Base-by-base conservation (phyloP, 2,888 invertebrate genomes). In the Chrysina gloriosa region DNA sequence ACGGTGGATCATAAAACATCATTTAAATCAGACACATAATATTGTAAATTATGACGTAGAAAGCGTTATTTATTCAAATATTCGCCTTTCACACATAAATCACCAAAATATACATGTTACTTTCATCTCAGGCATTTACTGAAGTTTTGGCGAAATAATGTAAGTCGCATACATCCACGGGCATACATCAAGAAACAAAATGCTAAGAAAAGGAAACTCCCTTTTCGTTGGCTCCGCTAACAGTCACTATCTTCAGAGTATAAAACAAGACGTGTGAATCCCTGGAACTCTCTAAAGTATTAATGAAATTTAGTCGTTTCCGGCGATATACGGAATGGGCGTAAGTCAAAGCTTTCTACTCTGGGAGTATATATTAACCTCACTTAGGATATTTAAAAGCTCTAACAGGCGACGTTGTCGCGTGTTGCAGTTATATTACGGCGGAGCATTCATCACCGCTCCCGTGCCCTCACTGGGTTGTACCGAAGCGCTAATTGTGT, bases 351-450 rank as follows among this genome's bases (percentile, higher is more conserved):
- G 63, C 56, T 56, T 56, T 56, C 56, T 39, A 56, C 56, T 39
- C 56, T 23, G 56, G 39, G 54, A 31, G 56, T 56, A 25, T 69
- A 71, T 72, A 71, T 70, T 70, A 67, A 68, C 68, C 71, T 71
- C 69, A 72, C 70, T 73, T 66, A 69, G 72, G 71, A 71, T 74
- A 72, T 75, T 75, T 76, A 75, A 76, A 76, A 75, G 74, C 65
- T 71, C 65, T 36, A 56, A 66, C 70, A 72, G 69, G 64, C 68
- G 65, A 69, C 65, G 69, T 48, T 76, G 78, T 79, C 78, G 78
- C 79, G 79, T 79, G 79, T 73, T 76, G 75, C 74, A 72, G 73
- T 76, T 76, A 77, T 78, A 78, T 79, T 79, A 77, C 75, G 74
- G 54, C 45, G 75, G 77, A 75, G 75, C 78, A 79, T 79, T 78